phyloP scores from a whole-genome alignment of 2,888 invertebrate genomes.

The Tenthredo livida region DNA sequence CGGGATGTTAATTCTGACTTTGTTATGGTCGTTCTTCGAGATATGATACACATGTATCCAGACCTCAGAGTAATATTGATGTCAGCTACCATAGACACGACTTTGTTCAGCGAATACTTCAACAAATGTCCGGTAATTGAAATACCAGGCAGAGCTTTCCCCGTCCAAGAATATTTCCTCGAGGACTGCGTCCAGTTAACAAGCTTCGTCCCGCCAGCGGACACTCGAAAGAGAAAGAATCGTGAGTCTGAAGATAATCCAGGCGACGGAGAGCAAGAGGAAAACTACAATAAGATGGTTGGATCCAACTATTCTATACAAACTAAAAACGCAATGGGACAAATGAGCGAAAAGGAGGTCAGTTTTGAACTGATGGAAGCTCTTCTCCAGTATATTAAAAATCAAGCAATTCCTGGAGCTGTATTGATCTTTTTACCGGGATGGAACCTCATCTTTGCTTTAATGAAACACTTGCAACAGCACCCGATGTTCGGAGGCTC shows the following conservation, averaged over 20 bases:
- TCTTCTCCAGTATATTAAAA: slow-evolving; percentile 84
- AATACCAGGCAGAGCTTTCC: slow-evolving; percentile 91
- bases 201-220: slow-evolving; percentile 88
- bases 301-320: slow-evolving; percentile 76
- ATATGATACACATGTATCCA: slow-evolving; percentile 96
- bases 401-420: slow-evolving; percentile 87
- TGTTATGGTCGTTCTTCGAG: slow-evolving; percentile 94
- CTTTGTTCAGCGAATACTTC: slow-evolving; percentile 95
- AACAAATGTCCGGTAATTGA: slow-evolving; percentile 94
- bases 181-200: slow-evolving; percentile 96
- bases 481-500: slow-evolving; percentile 85
- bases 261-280: slow-evolving; percentile 81
- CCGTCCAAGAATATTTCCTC: slow-evolving; percentile 94
- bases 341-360: slow-evolving; percentile 93
- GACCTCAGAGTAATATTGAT: slow-evolving; percentile 96
- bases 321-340: slow-evolving; percentile 86
- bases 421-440: slow-evolving; percentile 96
- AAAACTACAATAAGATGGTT: slow-evolving; percentile 87
- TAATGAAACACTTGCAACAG: slow-evolving; percentile 91
- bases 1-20: slow-evolving; percentile 98
- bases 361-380: slow-evolving; percentile 96
- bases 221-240: slow-evolving; percentile 85
- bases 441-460: slow-evolving; percentile 97
- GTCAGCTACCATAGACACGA: slow-evolving; percentile 98
- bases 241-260: slow-evolving; percentile 77